Base-by-base conservation (phyloP, 2,888 invertebrate species). In the Galerucella nymphaeae region DNA sequence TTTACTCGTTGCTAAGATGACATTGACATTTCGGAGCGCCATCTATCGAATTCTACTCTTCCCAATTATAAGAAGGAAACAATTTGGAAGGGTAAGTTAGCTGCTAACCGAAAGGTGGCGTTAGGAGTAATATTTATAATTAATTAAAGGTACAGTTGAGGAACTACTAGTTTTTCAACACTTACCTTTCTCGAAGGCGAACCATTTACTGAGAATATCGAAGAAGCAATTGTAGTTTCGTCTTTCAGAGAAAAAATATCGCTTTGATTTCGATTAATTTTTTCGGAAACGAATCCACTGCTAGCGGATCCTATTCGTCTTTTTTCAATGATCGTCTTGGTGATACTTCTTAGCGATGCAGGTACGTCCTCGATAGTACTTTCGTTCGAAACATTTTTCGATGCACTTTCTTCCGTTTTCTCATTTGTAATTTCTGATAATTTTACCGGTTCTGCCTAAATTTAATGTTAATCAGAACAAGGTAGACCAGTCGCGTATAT, bases 191-290 rank as follows among this genome's bases (percentile, higher is more conserved):
- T 75, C 6, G 80, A 81, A 9, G 80, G 82, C 1, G 78, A 77
- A 9, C 82, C 82, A 62, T 78, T 80, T 14, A 82, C 77, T 13
- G 82, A 81, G 64, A 81, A 82, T 55, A 82, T 79, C 2, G 78
- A 77, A 8, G 79, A 76, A 11, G 78, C 75, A 5, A 79, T 57
- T n/a, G 65, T 77, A 2, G 75, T 75, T 42, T 80, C 67, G 18
- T 76, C 72, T 58, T 80, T 79, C 62, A 80, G 64, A 16, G 79
- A 80, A 55, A 83, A 82, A 61, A 83, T 83, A 66, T 82, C 82
- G 75, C 83, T 84, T 66, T 80, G 79, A 71, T 82, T 81, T 42
- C 77, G 74, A 11, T 71, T 62, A 9, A 78, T 74, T 18, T 78
- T 76, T 42, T 75, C 74, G 57, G 41, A 64, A 6, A 68, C 62